phyloP scores from a whole-genome alignment of 2,888 invertebrate genomes.

The Ichneumoninae sp. region DNA sequence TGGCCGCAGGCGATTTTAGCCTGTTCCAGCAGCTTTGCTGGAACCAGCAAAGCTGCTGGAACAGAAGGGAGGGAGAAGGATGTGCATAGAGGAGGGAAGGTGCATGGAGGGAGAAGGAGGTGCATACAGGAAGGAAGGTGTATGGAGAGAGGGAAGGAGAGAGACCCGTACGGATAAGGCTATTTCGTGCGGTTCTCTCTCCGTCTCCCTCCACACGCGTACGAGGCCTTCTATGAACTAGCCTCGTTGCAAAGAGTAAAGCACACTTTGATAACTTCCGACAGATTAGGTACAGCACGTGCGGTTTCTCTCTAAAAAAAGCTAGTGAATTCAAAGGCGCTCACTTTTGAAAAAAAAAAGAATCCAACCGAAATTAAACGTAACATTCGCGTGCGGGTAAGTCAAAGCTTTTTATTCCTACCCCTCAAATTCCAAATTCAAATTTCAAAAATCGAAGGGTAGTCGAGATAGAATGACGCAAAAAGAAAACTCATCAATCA shows the following conservation, averaged over 20 bases:
- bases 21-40: slow-evolving; percentile 27
- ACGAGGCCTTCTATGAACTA: slow-evolving; percentile 13
- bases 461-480: neutral
- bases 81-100: too few species aligned
- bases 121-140: too few species aligned
- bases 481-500: slow-evolving; percentile 43
- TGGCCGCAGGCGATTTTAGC: slow-evolving; percentile 24
- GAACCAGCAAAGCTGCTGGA: slow-evolving; percentile 4
- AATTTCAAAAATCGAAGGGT: slow-evolving; percentile 26
- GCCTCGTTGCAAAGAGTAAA: slow-evolving; percentile 31
- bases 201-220: neutral
- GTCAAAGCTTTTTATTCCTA: too few species aligned
- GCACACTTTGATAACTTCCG: slow-evolving; percentile 30
- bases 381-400: neutral
- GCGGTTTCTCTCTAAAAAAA: neutral
- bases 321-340: neutral
- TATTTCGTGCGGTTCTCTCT: slow-evolving; percentile 21
- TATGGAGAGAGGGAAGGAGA: too few species aligned
- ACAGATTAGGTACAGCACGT: slow-evolving; percentile 1
- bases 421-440: neutral
- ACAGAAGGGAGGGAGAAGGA: too few species aligned
- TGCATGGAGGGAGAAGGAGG: too few species aligned
- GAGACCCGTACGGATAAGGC: neutral
- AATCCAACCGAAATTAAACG: neutral
- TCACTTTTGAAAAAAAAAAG: neutral